Evolutionary conservation across 2,113 vertebrate species (phyloP).

Genomic region (Athene noctua): DNA sequence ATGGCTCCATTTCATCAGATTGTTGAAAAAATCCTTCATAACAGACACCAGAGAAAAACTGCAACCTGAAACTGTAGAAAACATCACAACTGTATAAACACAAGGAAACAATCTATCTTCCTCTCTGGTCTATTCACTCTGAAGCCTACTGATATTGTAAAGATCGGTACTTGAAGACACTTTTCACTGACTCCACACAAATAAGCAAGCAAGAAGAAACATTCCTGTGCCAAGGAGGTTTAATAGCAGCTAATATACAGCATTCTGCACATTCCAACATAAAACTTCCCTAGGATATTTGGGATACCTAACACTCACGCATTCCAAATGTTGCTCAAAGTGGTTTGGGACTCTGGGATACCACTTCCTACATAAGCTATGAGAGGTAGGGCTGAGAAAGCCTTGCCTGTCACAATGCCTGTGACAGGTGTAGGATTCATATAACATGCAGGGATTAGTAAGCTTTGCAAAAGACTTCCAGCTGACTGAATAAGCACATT

Average conservation of each 20-base stretch:
- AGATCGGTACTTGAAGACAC: neutral
- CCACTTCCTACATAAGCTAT: neutral
- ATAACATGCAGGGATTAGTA: conserved; percentile 40
- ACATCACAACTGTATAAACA: neutral
- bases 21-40: neutral
- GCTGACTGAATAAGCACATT: conserved; percentile 53
- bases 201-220: neutral
- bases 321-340: conserved; percentile 26
- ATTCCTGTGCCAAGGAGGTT: neutral
- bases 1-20: neutral
- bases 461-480: conserved; percentile 26
- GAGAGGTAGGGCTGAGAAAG: conserved; percentile 1
- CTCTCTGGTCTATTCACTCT: neutral
- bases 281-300: neutral
- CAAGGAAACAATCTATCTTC: neutral
- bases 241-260: conserved; percentile 36
- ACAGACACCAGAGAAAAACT: neutral
- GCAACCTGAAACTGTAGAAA: neutral
- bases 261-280: conserved; percentile 18
- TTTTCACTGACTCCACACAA: neutral
- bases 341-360: conserved; percentile 3
- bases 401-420: conserved; percentile 8
- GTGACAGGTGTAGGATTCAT: conserved; percentile 59
- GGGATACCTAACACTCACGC: neutral
- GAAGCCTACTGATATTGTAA: neutral